These are phyloP conservation scores for Dendroctonus ponderosae DNA, from an alignment of 1,140 invertebrate genomes.

Conservation along the genomic window DNA sequence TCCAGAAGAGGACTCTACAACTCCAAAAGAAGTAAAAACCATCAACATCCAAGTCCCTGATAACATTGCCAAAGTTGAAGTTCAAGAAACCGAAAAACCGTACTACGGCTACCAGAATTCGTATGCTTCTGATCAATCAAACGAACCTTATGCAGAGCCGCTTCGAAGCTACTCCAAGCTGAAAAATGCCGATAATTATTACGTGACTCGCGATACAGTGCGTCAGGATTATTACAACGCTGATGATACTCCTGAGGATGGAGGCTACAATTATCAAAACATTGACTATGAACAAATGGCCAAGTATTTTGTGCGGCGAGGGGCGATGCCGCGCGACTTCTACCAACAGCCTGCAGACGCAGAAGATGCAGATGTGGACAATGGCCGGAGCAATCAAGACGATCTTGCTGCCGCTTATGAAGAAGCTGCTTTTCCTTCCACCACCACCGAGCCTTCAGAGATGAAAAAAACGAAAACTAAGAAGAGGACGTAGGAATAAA, in stretches of 20 bases:
- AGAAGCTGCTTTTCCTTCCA: conserved; percentile 16
- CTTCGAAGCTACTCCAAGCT: background rate
- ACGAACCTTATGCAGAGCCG: background rate
- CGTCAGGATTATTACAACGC: conserved; percentile 8
- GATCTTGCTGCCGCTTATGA: conserved; percentile 11
- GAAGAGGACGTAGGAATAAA: conserved; percentile 5
- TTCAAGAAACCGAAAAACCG: conserved; percentile 25
- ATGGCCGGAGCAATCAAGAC: background rate
- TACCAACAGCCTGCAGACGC: conserved; percentile 8
- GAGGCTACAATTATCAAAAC: conserved; percentile 17
- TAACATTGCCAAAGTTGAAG: conserved; percentile 27
- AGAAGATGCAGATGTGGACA: background rate
- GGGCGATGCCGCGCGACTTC: conserved; percentile 17
- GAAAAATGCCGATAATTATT: background rate
- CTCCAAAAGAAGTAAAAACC: conserved; percentile 20
- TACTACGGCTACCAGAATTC: conserved; percentile 2
- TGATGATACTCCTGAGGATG: background rate
- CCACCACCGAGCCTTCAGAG: background rate
- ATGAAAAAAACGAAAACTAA: conserved; percentile 15
- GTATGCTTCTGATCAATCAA: conserved; percentile 1
- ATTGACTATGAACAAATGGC: conserved; percentile 20
- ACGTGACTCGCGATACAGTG: background rate
- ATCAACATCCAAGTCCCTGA: conserved; percentile 31
- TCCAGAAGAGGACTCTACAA: conserved; percentile 4
- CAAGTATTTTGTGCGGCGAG: conserved; percentile 19